Base-by-base conservation (phyloP, 2,113 vertebrate species). In the Pomatorhinus ruficollis region DNA sequence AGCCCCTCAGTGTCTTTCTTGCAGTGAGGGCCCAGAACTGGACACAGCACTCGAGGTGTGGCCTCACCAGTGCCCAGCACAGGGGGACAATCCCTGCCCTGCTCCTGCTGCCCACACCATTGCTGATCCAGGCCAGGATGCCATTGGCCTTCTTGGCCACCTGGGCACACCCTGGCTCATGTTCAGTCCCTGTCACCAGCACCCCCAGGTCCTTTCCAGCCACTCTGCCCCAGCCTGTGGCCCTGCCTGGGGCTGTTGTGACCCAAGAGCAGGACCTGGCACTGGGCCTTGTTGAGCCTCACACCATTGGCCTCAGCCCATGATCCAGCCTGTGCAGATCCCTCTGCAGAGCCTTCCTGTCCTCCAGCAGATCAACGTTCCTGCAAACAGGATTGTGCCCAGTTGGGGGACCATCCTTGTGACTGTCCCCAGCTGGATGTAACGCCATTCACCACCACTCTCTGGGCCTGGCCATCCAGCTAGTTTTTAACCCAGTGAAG, bases 391-490 rank as follows among this genome's bases (percentile, higher is more conserved):
- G 20, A 21, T 12, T 63, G 9, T 13, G 8, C 4, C 7, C 42
- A 21, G 5, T 2, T 40, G 13, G 16, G 24, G 6, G 47, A 4
- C 16, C 20, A 6, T 6, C 15, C 13, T 9, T 1, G 0, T 40
- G 21, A 31, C 24, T 0, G 0, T 20, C 30, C 6, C 9, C 21
- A n/a, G 8, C 4, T 40, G 40, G 10, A 7, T n/a, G 16, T 45
- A 30, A 13, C 7, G 3, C 30, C 25, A 7, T 10, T 71, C 42
- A 31, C 13, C 11, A 18, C 4, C 30, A 7, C 7, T 3, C 27
- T 30, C n/a, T 30, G 15, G 39, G 39, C 28, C 12, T 1, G 1
- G 22, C 37, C 56, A 19, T 24, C 30, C 47, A 30, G 5, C 1
- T n/a, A 40, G 30, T 9, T 63, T 15, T 24, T 17, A 25, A 21